A percentile compares a stretch with the other conserved stretches of the same genome.
Evolutionary conservation across 2,113 vertebrate species (phyloP).

Genomic region (Scophthalmus maximus): DNA sequence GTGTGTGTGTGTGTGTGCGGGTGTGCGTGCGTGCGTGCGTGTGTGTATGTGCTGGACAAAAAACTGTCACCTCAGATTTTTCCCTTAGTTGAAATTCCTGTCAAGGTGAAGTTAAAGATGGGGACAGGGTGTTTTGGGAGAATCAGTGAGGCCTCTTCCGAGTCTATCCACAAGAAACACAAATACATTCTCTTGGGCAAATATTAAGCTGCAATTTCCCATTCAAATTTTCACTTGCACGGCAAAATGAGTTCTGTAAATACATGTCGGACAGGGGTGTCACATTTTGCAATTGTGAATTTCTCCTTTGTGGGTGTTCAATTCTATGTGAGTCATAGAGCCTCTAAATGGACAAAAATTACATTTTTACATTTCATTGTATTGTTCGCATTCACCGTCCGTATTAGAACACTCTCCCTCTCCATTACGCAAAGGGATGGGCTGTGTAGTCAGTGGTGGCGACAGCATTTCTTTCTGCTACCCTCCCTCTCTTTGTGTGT

Average conservation of each 20-base stretch:
- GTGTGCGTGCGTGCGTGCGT: too few relatives aligned
- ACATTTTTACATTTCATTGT: not conserved
- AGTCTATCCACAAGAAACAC: not conserved
- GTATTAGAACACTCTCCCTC: too few relatives aligned
- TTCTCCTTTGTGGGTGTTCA: not conserved
- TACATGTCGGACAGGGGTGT: too few relatives aligned
- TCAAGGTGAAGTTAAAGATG: not conserved
- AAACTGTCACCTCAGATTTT: too few relatives aligned
- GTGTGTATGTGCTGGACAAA: too few relatives aligned
- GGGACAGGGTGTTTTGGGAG: too few relatives aligned
- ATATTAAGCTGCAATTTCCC: not conserved
- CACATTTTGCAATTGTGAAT: too few relatives aligned
- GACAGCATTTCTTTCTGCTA: not conserved
- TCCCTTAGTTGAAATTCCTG: not conserved
- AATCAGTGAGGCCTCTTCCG: not conserved
- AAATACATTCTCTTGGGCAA: not conserved
- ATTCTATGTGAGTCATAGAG: too few relatives aligned
- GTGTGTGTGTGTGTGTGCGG: not conserved
- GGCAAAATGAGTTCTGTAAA: not conserved
- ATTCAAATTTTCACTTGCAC: not conserved
- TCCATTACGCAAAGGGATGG: conserved; percentile 12
- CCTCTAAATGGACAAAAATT: too few relatives aligned
- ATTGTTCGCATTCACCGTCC: not conserved
- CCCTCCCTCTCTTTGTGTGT: too few relatives aligned
- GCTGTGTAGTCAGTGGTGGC: conserved; percentile 1